Base-by-base conservation (phyloP, 2,888 invertebrate species). In the Autographa gamma region DNA sequence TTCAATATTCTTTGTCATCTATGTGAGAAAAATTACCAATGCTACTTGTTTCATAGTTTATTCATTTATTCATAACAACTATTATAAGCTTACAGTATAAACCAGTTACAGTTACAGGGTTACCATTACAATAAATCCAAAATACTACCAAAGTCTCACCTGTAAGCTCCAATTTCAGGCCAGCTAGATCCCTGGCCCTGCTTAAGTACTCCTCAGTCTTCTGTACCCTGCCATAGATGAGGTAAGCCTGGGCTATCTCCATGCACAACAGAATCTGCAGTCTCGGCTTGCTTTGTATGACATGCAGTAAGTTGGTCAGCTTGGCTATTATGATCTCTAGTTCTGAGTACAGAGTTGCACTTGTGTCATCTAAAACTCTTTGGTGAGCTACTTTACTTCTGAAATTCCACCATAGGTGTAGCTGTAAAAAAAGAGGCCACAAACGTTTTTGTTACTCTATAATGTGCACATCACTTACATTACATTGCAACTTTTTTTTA, bases 331-430 rank as follows among this genome's bases (percentile, higher is more conserved):
- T 86, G 8, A 93, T 82, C 78, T 97, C 97, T 13, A 97, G 91
- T 71, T 96, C 95, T 16, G 96, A 93, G 71, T 97, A 97, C 0
- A 98, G 85, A n/a, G 96, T 92, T 4, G 96, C 97, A 56, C 98
- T 97, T 74, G 96, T 95, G 82, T 98, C 98, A 82, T 98, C 98
- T 16, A 99, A 89, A 43, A 97, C 92, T 81, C 96, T 96, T 89
- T 99, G 98, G 88, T 98, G 98, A 11, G 97, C 90, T 61, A 97
- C 96, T 81, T 97, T 95, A 66, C 97, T 95, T 82, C 99, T 96
- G 85, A 98, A 95, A 77, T 96, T 92, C 99, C 98, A 98, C 97
- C 97, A 97, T 41, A 96, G 77, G 68, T 93, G 85, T 13, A 95
- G 67, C 95, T 95, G 80, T 60, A 14, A 60, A 13, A 14, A 16